Base-by-base conservation (phyloP, 2,888 invertebrate species). In the Rotaria sp. region DNA sequence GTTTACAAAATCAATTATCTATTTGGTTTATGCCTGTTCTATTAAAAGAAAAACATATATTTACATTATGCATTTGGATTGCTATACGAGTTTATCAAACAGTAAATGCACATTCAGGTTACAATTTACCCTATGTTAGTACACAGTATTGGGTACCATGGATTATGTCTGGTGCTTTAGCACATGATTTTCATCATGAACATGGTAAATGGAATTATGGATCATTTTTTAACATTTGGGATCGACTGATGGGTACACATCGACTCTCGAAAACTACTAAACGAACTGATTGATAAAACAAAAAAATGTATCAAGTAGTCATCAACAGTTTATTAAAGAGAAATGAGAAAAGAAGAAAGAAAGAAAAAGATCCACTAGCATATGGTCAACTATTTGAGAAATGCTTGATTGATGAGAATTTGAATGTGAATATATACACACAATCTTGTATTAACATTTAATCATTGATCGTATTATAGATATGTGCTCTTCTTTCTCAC, bases 181-280 rank as follows among this genome's bases (percentile, higher is more conserved):
- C 45, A 80, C 80, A 80, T 45, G 80, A 80, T 80, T 80, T 45
- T 80, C 80, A 80, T 80, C 80, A 80, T 80, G n/a, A 80, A 80
- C 80, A 80, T 45, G 80, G 80, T 13, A 80, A 80, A 45, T 45
- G 41, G 80, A 80, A 80, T 80, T 80, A 80, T 45, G 80, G 80
- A 80, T 45, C 45, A 45, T 80, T 80, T 35, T 80, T 67, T 67
- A 67, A 67, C 35, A 35, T 67, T 67, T 67, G 67, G 67, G 67
- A 67, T 67, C 35, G 67, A 38, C 5, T 67, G 7, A 67, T 67
- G 67, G 35, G 26, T 8, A 67, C 67, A 67, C 35, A 67, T 67
- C 35, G 67, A 35, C 18, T 35, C 3, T 67, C 67, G 8, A 67
- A 4, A 21, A 35, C 13, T 18, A 18, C 18, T 21, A 67, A 67